phyloP scores from a whole-genome alignment of 2,113 vertebrate genomes.

The Dromiciops gliroides region DNA sequence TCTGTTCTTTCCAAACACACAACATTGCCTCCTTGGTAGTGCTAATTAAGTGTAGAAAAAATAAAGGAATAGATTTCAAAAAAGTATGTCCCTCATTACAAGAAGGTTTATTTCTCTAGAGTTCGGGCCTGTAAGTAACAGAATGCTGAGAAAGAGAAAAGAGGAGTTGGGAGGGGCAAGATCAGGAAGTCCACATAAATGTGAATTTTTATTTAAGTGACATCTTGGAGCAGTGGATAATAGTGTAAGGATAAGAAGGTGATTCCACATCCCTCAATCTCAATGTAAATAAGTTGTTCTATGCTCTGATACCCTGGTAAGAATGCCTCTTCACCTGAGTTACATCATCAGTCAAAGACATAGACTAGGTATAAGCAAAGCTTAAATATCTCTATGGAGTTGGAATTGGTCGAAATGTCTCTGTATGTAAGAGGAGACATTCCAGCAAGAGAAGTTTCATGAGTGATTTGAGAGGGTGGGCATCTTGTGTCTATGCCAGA shows the following conservation, averaged over 20 bases:
- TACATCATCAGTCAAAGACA: background rate
- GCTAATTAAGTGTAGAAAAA: background rate
- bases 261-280: background rate
- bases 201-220: background rate
- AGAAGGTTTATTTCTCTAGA: background rate
- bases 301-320: background rate
- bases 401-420: background rate
- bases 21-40: background rate
- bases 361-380: background rate
- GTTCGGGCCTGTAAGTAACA: background rate
- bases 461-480: background rate
- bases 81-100: background rate
- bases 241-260: background rate
- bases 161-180: background rate
- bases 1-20: background rate
- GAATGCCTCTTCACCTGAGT: background rate
- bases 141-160: background rate
- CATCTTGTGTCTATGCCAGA: background rate
- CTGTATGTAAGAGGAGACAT: background rate
- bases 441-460: background rate
- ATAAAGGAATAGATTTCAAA: background rate
- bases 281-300: background rate
- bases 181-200: background rate
- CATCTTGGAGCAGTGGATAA: background rate
- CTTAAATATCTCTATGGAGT: background rate